Conservation (phyloP, 2,113 vertebrate genomes). For the Sinocyclocheilus anshuiensis region DNA sequence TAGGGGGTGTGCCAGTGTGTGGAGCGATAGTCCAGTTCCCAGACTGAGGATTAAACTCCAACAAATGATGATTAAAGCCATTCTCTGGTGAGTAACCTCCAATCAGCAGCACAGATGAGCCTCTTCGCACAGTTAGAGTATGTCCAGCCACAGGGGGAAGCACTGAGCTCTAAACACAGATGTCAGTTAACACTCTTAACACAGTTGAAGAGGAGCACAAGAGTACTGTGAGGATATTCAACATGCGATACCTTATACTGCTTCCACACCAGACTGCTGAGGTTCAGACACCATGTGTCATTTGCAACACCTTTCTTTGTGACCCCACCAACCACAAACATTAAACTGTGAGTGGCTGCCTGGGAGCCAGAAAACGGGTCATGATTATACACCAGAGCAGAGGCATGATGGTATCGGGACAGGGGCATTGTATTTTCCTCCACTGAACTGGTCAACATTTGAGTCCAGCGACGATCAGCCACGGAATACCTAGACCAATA, state of each 20-base stretch:
- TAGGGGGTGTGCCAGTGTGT: slow-evolving; percentile 87
- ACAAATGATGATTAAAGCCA: slow-evolving; percentile 87
- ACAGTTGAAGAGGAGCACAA: not conserved
- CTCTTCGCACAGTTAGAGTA: slow-evolving; percentile 82
- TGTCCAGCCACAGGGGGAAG: slow-evolving; percentile 85
- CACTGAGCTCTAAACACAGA: slow-evolving; percentile 72
- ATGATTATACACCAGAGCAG: slow-evolving; percentile 76
- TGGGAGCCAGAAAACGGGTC: slow-evolving; percentile 66
- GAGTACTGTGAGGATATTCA: not conserved
- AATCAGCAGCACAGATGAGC: slow-evolving; percentile 82
- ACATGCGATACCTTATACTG: slow-evolving; percentile 77
- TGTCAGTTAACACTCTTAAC: not conserved
- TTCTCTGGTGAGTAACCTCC: slow-evolving; percentile 90
- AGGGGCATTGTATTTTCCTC: slow-evolving; percentile 80
- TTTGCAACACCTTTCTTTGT: slow-evolving; percentile 76
- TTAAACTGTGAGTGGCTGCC: slow-evolving; percentile 74
- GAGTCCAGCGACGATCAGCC: slow-evolving; percentile 85
- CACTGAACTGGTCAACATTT: slow-evolving; percentile 84
- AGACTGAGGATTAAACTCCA: slow-evolving; percentile 80
- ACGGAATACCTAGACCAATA: slow-evolving; percentile 80
- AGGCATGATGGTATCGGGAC: slow-evolving; percentile 85
- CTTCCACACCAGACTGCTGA: slow-evolving; percentile 86
- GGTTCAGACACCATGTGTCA: slow-evolving; percentile 89
- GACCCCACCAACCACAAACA: slow-evolving; percentile 87
- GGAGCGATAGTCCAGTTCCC: slow-evolving; percentile 82